Evolutionary conservation across 2,888 invertebrate species (phyloP).

Genomic region (Plebejus anna): DNA sequence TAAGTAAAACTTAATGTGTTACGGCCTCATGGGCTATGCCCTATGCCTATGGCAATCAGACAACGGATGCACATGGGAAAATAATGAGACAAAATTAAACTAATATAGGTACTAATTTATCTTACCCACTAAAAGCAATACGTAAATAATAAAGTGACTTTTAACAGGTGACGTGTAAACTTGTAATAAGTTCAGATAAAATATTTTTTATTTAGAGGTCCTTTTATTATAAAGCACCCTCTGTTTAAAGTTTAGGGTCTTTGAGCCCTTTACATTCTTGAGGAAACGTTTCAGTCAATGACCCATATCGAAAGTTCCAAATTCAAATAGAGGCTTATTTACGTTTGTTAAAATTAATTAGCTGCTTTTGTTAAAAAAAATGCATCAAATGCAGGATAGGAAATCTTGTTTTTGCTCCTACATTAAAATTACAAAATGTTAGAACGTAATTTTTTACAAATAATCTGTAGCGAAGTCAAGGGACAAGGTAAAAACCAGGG

Average conservation of each 20-base stretch:
- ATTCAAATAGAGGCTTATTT: background rate
- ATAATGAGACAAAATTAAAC: background rate
- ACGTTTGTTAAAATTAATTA: too few species aligned
- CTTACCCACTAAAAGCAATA: background rate
- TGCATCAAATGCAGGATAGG: too few species aligned
- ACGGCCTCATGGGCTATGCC: too few species aligned
- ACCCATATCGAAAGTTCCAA: background rate
- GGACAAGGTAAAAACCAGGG: too few species aligned
- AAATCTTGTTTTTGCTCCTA: too few species aligned
- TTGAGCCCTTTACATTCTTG: background rate
- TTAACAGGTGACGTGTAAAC: constrained; percentile 1
- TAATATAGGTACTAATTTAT: background rate
- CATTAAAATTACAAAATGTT: too few species aligned
- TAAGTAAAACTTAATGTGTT: too few species aligned
- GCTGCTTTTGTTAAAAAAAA: too few species aligned
- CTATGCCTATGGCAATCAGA: too few species aligned
- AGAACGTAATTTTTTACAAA: too few species aligned
- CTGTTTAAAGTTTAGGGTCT: background rate
- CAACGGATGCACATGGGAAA: too few species aligned
- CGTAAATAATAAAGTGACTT: background rate
- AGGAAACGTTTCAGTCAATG: background rate
- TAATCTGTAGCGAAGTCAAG: too few species aligned
- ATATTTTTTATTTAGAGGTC: background rate
- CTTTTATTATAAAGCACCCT: background rate
- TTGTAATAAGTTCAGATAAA: background rate